phyloP scores from a whole-genome alignment of 2,113 vertebrate genomes.

The Pyrgilauda ruficollis region DNA sequence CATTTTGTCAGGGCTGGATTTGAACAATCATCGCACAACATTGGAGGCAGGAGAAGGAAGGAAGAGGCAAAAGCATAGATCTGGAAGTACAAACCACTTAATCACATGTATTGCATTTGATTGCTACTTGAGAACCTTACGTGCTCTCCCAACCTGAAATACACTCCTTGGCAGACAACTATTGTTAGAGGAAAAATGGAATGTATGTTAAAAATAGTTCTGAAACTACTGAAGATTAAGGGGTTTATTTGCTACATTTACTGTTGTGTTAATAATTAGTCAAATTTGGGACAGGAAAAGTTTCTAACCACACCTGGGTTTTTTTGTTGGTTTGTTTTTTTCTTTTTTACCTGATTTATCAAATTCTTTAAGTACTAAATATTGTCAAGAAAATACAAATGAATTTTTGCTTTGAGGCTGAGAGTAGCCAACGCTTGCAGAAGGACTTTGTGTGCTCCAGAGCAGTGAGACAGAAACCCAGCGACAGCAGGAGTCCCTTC shows the following conservation, averaged over 20 bases:
- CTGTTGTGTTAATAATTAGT: background rate
- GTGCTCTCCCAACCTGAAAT: background rate
- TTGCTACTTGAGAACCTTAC: background rate
- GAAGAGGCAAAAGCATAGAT: background rate
- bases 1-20: background rate
- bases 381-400: background rate
- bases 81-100: background rate
- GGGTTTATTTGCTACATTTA: background rate
- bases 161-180: background rate
- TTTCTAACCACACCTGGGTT: background rate
- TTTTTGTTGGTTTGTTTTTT: background rate
- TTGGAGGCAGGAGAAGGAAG: background rate
- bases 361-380: background rate
- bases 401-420: background rate
- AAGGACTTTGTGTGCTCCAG: background rate
- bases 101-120: background rate
- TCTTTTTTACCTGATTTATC: background rate
- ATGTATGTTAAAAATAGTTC: background rate
- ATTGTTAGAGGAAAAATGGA: background rate
- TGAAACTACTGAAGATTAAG: background rate
- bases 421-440: background rate
- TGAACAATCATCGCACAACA: background rate
- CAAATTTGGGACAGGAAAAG: background rate
- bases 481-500: fast-evolving
- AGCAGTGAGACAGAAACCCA: background rate